Evolutionary conservation across 2,888 invertebrate genomes (phyloP).

Genomic region (Tortrix viridana): DNA sequence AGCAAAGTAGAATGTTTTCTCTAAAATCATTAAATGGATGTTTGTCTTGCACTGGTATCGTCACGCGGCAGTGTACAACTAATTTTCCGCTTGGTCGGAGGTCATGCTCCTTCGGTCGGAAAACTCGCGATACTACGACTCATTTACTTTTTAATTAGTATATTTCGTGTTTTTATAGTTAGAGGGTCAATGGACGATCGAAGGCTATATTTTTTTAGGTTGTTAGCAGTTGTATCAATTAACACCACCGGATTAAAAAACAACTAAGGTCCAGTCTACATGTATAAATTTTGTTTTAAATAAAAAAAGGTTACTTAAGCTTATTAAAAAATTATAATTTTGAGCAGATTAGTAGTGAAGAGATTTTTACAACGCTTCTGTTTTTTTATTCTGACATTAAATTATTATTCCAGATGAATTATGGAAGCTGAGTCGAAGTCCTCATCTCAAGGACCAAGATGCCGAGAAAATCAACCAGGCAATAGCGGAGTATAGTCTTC

Average conservation of each 20-base stretch:
- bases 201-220: conserved; percentile 1
- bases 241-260: too few species aligned
- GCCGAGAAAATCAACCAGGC: conserved; percentile 63
- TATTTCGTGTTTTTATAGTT: conserved; percentile 33
- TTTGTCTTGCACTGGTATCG: conserved; percentile 9
- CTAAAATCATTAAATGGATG: neutral
- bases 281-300: too few species aligned
- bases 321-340: too few species aligned
- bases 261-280: too few species aligned
- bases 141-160: conserved; percentile 39
- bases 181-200: conserved; percentile 27
- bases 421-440: conserved; percentile 72
- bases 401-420: conserved; percentile 65
- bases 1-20: too few species aligned
- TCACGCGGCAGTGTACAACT: conserved; percentile 40
- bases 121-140: conserved; percentile 47
- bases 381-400: neutral
- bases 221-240: too few species aligned
- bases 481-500: conserved; percentile 62
- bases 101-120: conserved; percentile 54
- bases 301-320: too few species aligned
- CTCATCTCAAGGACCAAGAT: conserved; percentile 68
- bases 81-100: conserved; percentile 66
- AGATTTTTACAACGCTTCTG: too few species aligned
- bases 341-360: too few species aligned